Base-by-base conservation (phyloP, 1,140 invertebrate genomes). In the Leptinotarsa undecemlineata region DNA sequence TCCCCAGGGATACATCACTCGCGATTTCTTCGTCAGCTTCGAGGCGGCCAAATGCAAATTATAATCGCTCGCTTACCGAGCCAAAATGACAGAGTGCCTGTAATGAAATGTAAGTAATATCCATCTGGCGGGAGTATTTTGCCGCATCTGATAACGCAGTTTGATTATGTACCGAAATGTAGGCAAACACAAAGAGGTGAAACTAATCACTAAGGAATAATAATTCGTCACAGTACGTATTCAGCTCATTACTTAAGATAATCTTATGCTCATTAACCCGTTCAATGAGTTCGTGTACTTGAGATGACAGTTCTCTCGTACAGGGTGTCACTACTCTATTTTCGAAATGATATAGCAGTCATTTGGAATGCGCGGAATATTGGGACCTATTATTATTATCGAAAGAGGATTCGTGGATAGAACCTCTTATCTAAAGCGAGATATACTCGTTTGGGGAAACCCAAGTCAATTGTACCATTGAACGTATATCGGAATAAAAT, bases 101-200 rank as follows among this genome's bases (percentile, higher is more conserved):
- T 57, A 57, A 57, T 57, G n/a, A 57, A 57, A 57, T 57, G 51
- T 57, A n/a, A 57, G 51, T 57, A 57, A 19, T 17, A 57, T 1
- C 17, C 51, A 57, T 57, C n/a, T 57, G 17, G 51, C 15, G 15
- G 51, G n/a, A 57, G 51, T 57, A 19, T 57, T 57, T 57, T 57
- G 51, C 51, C 51, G 51, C 51, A 57, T 57, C 51, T 57, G 51
- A 57, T 57, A 57, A 17, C 13, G 51, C 51, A 57, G 4, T 19
- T 57, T 19, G 51, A 57, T 57, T 57, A 57, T n/a, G 13, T 57
- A 57, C 13, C 51, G 51, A 57, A 17, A 13, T 19, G n/a, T 15
- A 57, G 51, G 17, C 51, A 57, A 17, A 57, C 51, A 57, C 51
- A 57, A 57, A 57, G 51, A 57, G 51, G n/a, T 57, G 51, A 57